Percentiles rank a stretch among this genome's conserved stretches.
Evolutionary conservation across 2,888 invertebrate species (phyloP).

Genomic region (Toxonevra muliebris): DNA sequence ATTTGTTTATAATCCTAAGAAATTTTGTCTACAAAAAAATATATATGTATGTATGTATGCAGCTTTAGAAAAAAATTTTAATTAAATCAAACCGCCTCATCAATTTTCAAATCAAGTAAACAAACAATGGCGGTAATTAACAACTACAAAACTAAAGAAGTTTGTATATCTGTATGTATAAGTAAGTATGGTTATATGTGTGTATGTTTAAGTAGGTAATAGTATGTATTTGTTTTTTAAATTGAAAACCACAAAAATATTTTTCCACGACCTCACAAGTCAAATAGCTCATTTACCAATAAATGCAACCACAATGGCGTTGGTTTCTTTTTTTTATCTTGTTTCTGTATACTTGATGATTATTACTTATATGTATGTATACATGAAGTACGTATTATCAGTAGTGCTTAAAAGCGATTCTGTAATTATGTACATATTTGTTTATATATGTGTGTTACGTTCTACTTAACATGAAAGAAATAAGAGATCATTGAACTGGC

Average conservation of each 20-base stretch:
- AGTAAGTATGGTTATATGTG: not conserved
- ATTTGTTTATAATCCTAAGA: slow-evolving; percentile 22
- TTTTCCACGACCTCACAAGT: slow-evolving; percentile 37
- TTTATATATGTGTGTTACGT: not conserved
- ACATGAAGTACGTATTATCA: too few species aligned
- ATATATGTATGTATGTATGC: slow-evolving; percentile 32
- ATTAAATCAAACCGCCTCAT: slow-evolving; percentile 12
- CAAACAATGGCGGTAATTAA: slow-evolving; percentile 47
- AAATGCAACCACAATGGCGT: slow-evolving; percentile 11
- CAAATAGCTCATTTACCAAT: slow-evolving; percentile 30
- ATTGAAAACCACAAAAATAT: slow-evolving; percentile 11
- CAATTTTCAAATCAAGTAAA: slow-evolving; percentile 16
- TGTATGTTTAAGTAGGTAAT: slow-evolving; percentile 4
- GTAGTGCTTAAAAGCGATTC: too few species aligned
- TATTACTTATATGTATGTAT: not conserved
- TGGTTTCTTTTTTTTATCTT: not conserved
- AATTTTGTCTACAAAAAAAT: slow-evolving; percentile 1
- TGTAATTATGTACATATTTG: not conserved
- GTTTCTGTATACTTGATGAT: not conserved
- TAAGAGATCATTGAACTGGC: slow-evolving; percentile 54
- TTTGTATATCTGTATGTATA: not conserved
- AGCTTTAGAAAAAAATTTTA: slow-evolving; percentile 33
- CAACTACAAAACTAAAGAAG: slow-evolving; percentile 12
- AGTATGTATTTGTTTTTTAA: not conserved
- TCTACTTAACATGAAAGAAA: slow-evolving; percentile 15